Evolutionary conservation across 2,797 vertebrate genomes (phyloP).

Genomic region (Phylloscopus collybita): DNA sequence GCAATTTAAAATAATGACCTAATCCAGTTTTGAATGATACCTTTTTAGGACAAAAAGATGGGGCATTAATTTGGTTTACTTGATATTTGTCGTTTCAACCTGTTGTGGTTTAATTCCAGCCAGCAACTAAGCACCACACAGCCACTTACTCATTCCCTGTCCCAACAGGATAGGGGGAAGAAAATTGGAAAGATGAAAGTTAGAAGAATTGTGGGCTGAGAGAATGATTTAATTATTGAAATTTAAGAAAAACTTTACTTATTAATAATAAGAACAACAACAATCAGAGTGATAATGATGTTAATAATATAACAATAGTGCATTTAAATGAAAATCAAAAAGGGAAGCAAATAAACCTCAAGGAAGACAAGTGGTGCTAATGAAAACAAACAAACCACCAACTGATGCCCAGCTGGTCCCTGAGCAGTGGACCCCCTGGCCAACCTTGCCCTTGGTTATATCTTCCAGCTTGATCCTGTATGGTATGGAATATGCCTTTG

Average conservation of each 20-base stretch:
- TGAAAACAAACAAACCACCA: background rate
- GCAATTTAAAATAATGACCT: background rate
- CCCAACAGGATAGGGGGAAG: background rate
- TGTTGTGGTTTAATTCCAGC: background rate
- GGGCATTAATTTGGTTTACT: background rate
- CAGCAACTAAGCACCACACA: background rate
- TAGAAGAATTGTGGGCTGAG: background rate
- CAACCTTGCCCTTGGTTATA: background rate
- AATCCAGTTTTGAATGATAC: background rate
- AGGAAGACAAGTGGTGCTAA: background rate
- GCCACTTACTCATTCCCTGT: background rate
- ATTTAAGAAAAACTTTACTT: background rate
- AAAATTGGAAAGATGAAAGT: background rate
- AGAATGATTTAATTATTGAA: background rate
- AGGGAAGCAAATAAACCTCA: background rate
- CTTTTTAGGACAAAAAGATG: background rate
- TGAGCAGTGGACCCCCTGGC: accelerated
- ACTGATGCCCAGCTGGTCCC: accelerated
- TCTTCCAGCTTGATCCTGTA: background rate
- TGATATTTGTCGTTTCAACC: background rate
- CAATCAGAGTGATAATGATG: accelerated
- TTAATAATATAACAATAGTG: too few relatives aligned
- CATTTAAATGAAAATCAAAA: background rate
- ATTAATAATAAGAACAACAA: accelerated
- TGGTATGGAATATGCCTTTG: background rate